These are phyloP conservation scores for Vidua macroura DNA, from an alignment of 2,113 vertebrate genomes.

Conservation along the genomic window DNA sequence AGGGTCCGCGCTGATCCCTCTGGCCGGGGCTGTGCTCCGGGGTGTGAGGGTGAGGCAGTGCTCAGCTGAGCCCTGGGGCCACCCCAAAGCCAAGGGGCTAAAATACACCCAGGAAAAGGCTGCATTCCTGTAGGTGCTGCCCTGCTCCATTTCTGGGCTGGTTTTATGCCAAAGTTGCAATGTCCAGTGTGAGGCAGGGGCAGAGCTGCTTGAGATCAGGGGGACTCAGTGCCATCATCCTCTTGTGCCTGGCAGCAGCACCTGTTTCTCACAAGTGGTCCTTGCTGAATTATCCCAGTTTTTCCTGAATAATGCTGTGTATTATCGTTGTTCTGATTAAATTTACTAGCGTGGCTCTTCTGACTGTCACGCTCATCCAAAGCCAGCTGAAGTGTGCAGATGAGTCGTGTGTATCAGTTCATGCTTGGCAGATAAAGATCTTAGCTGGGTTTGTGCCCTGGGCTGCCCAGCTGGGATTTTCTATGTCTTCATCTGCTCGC, in stretches of 20 bases:
- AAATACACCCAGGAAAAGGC: fast-evolving
- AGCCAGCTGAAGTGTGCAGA: not conserved
- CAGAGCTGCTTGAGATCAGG: fast-evolving
- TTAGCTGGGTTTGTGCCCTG: not conserved
- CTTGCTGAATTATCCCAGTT: not conserved
- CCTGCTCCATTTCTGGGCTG: not conserved
- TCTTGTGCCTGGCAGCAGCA: not conserved
- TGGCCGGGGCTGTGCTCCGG: fast-evolving
- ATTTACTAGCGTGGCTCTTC: not conserved
- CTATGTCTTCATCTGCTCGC: fast-evolving
- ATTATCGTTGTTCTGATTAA: not conserved
- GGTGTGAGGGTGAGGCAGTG: not conserved
- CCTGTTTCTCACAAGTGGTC: fast-evolving
- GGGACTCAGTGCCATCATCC: fast-evolving
- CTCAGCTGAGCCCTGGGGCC: not conserved
- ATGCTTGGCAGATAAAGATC: not conserved
- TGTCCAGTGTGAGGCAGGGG: not conserved
- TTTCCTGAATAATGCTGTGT: not conserved
- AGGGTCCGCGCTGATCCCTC: fast-evolving
- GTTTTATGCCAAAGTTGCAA: fast-evolving
- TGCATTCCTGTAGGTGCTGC: fast-evolving
- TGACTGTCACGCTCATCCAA: not conserved
- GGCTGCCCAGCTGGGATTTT: not conserved
- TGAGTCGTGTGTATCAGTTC: not conserved
- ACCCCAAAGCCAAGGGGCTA: not conserved